Evolutionary conservation across 2,113 vertebrate species (phyloP).

Genomic region (Phylloscopus trochilus): DNA sequence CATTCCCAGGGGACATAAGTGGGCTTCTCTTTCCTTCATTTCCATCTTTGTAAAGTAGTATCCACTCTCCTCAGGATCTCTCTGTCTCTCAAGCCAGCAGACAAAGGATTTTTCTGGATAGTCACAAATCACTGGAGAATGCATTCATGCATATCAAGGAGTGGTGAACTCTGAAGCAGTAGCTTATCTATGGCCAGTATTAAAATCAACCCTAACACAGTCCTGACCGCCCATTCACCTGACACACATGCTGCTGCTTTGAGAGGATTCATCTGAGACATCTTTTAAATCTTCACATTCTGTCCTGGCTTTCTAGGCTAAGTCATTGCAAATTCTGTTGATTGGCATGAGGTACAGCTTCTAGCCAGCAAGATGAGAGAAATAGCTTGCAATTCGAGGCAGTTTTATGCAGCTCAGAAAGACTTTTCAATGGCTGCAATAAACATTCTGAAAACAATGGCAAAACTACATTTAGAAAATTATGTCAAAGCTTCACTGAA

Average conservation of each 20-base stretch:
- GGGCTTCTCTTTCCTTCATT: background rate
- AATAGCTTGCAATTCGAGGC: background rate
- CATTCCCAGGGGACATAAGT: background rate
- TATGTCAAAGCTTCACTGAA: background rate
- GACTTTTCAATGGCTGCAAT: background rate
- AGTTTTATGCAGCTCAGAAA: background rate
- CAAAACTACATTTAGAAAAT: background rate
- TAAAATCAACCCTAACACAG: background rate
- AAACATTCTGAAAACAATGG: constrained; percentile 19
- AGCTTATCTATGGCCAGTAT: background rate
- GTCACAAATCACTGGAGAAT: background rate
- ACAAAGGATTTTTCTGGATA: background rate
- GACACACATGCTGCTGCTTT: background rate
- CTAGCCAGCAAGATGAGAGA: background rate
- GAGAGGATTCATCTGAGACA: background rate
- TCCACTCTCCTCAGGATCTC: background rate
- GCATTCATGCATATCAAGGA: background rate
- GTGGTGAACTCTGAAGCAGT: background rate
- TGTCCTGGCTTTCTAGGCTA: background rate
- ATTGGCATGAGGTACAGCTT: background rate
- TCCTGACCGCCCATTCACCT: background rate
- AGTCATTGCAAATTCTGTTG: background rate
- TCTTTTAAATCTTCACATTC: background rate
- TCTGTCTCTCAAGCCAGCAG: constrained; percentile 5
- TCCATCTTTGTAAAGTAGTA: background rate